Evolutionary conservation across 1,140 invertebrate species (phyloP).

Genomic region (Euwallacea fornicatus): DNA sequence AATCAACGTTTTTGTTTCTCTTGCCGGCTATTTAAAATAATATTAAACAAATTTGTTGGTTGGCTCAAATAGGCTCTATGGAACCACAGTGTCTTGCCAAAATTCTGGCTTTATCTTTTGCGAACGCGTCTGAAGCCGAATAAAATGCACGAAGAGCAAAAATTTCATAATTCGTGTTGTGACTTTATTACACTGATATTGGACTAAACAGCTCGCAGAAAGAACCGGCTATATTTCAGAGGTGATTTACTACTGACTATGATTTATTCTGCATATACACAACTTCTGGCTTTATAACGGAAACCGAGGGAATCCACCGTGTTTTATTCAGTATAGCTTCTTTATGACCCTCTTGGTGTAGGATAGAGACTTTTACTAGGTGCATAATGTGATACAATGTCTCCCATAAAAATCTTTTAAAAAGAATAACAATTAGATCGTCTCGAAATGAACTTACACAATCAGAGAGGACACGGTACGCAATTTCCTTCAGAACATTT

Average conservation of each 20-base stretch:
- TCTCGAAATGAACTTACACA: neutral
- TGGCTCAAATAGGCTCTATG: too few species aligned
- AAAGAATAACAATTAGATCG: neutral
- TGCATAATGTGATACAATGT: neutral
- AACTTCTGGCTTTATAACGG: conserved; percentile 29
- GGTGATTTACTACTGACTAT: conserved; percentile 50
- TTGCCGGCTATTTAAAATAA: too few species aligned
- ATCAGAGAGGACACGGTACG: conserved; percentile 5
- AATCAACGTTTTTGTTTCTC: too few species aligned
- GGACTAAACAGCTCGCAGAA: conserved; percentile 45
- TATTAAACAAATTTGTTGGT: too few species aligned
- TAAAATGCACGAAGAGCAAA: conserved; percentile 36
- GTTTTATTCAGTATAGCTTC: conserved; percentile 10
- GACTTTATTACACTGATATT: conserved; percentile 46
- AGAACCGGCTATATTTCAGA: conserved; percentile 48
- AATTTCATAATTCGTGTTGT: conserved; percentile 46
- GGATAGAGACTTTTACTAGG: neutral
- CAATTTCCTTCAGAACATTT: conserved; percentile 9
- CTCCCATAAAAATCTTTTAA: neutral
- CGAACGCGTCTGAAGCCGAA: conserved; percentile 32
- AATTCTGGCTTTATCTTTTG: conserved; percentile 1
- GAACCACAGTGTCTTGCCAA: neutral
- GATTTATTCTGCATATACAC: conserved; percentile 49
- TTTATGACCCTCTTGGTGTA: conserved; percentile 1
- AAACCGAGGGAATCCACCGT: conserved; percentile 14